Base-by-base conservation (phyloP, 1,140 invertebrate genomes). In the Heliothis virescens region DNA sequence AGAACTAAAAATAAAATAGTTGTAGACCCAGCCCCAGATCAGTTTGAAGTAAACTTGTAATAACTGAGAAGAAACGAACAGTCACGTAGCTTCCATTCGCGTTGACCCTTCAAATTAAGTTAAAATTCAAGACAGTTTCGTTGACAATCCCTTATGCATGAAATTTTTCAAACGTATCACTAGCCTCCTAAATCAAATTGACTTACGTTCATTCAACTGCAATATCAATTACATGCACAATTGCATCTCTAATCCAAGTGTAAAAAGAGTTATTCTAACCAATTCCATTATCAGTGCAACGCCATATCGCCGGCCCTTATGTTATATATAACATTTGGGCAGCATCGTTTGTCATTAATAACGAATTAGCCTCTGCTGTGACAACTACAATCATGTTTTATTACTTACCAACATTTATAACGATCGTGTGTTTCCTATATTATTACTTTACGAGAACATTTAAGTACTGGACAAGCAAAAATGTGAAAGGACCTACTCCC, bases 401-500 rank as follows among this genome's bases (percentile, higher is more conserved):
- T 55, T 67, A 53, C 41, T 67, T 77, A 47, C 16, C 48, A 47
- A 10, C 62, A 12, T 57, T 65, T 16, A 50, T 55, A 15, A 41
- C 63, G 16, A 18, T 67, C 26, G 21, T 47, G 3, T 57, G 50
- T 0, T 41, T 18, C 9, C 2, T 82, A 2, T 76, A 79, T 13
- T 71, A 55, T 15, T 82, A 62, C 41, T 71, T 63, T 18, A 79
- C 72, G 0, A 65, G 67, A 21, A 60, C 26, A 18, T 71, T 74
- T 21, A 69, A 79, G 15, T 67, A 62, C 16, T 83, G 82, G 82
- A 80, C 65, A 55, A 34, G 55, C 0, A 79, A n/a, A 55, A 72
- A 79, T 67, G 75, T 83, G 1, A 34, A 62, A 34, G 79, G 79
- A 52, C 82, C 82, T 21, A 57, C 47, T 3, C 79, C 82, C 3